These are phyloP conservation scores for Pocillopora meandrina DNA, from an alignment of 92 coral and sea anemone genomes.

Conservation along the genomic window DNA sequence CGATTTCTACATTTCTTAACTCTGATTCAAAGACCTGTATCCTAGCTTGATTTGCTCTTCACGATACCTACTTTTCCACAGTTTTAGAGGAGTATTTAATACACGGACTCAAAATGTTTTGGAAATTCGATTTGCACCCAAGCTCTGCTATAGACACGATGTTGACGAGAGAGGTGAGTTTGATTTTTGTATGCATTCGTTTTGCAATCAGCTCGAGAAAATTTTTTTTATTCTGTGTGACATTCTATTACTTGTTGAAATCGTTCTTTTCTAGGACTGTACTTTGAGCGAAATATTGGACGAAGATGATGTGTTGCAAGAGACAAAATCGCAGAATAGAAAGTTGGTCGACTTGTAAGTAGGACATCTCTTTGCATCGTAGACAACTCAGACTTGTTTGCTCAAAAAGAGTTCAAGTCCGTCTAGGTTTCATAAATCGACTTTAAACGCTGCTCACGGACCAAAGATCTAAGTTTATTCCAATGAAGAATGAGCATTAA, in stretches of 20 bases:
- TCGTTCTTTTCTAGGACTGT: constrained; percentile 69
- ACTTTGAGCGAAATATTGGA: constrained; percentile 91
- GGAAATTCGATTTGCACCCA: constrained; percentile 99
- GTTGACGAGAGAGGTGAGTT: constrained; percentile 89
- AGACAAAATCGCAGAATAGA: constrained; percentile 98
- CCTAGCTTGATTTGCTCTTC: constrained; percentile 21
- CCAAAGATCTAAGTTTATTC: neutral
- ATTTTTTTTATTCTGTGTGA: constrained; percentile 8
- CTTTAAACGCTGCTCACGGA: neutral
- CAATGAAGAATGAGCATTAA: neutral
- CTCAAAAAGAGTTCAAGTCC: neutral
- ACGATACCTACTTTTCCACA: constrained; percentile 23
- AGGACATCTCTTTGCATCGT: neutral
- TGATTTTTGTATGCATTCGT: neutral
- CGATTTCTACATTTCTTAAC: constrained; percentile 9
- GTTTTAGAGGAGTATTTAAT: constrained; percentile 13
- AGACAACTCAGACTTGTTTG: neutral
- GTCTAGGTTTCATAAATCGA: neutral
- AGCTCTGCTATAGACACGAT: constrained; percentile 92
- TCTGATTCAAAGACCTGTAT: constrained; percentile 24
- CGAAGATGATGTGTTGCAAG: constrained; percentile 99
- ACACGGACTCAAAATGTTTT: constrained; percentile 81
- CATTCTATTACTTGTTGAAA: neutral
- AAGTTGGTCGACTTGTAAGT: constrained; percentile 98
- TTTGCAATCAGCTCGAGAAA: neutral